Conservation (phyloP, 2,888 invertebrate genomes). For the Zygogramma bicolorata region DNA sequence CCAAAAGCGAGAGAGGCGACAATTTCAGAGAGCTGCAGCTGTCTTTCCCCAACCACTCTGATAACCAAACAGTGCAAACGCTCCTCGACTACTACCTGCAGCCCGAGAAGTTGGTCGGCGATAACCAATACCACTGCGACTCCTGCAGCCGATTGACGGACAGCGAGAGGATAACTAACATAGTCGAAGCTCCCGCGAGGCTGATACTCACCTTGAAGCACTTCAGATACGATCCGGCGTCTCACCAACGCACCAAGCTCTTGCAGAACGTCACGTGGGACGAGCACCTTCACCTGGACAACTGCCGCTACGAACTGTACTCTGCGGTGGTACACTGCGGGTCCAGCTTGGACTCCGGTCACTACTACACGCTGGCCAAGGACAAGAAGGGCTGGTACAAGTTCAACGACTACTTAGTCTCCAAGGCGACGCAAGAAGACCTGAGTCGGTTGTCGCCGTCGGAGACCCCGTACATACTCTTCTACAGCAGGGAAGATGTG, state of each 20-base stretch:
- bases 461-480: constrained; percentile 86
- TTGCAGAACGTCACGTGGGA: constrained; percentile 71
- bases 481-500: constrained; percentile 72
- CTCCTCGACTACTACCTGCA: constrained; percentile 83
- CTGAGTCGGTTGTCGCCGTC: constrained; percentile 75
- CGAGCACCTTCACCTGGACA: constrained; percentile 72
- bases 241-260: constrained; percentile 83
- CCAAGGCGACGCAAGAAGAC: constrained; percentile 71
- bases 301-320: constrained; percentile 77
- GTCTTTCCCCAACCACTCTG: constrained; percentile 73
- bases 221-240: constrained; percentile 76
- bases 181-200: constrained; percentile 81
- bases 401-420: constrained; percentile 85
- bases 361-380: constrained; percentile 87
- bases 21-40: constrained; percentile 85
- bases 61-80: constrained; percentile 78
- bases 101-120: constrained; percentile 82
- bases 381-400: constrained; percentile 81
- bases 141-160: constrained; percentile 81
- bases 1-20: constrained; percentile 80
- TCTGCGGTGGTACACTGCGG: constrained; percentile 90
- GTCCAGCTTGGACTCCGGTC: constrained; percentile 83
- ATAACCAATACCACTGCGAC: constrained; percentile 86
- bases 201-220: constrained; percentile 85
- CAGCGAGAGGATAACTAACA: constrained; percentile 78